Base-by-base conservation (phyloP, 1,140 invertebrate species). In the Bombus huntii region DNA sequence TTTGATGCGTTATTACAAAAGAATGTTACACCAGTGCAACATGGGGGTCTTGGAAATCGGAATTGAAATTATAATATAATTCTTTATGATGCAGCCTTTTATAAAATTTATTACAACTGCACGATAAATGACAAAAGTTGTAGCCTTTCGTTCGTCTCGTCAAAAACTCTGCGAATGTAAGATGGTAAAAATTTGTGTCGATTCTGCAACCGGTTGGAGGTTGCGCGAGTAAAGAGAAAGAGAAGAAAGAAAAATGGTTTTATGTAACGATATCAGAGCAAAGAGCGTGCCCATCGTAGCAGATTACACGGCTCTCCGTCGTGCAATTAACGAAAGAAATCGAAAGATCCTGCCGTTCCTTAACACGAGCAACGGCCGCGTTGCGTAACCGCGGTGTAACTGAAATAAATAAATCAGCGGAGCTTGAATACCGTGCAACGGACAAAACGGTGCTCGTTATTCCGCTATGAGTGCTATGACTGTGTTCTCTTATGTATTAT, bases 331-430 rank as follows among this genome's bases (percentile, higher is more conserved):
- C 18, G 42, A 74, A 81, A 81, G 77, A 81, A 81, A 81, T 81
- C 42, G 42, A 44, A 47, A 44, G 28, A 78, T 47, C 68, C 37
- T 39, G 75, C 37, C 15, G 68, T 47, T 65, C 66, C 34, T 62
- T 28, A 22, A 2, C 68, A 10, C 53, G 47, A n/a, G 74, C 39
- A 39, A 47, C 6, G 22, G 3, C 12, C 22, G 66, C n/a, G 8
- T 84, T 84, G 62, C 18, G 66, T 59, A 84, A 84, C 25, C 37
- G 12, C 37, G 66, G 42, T 6, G 22, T 37, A 37, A 81, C 25
- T 66, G n/a, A 22, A 79, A 78, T 79, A 79, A 84, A 84, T 71
- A 84, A 79, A 84, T 84, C 74, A 79, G 4, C 72, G 31, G 18
- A 37, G 25, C 57, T 34, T 37, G 39, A 31, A 47, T 34, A 44